Percentiles rank a stretch among this genome's conserved stretches.
These are phyloP conservation scores for Chelonoidis abingdonii DNA, from an alignment of 2,113 vertebrate genomes.

Conservation along the genomic window DNA sequence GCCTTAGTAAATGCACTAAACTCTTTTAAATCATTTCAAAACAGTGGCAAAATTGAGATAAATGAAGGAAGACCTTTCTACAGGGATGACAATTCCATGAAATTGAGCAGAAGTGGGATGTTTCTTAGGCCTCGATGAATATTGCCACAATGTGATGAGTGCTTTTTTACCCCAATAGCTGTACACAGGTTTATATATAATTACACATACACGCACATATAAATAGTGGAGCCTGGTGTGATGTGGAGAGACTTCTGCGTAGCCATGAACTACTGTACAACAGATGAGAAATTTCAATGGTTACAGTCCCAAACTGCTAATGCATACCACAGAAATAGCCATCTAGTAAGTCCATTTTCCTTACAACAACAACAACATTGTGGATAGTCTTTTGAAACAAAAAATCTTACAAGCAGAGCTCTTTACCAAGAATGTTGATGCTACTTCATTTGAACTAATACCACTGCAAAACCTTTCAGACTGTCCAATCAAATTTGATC, in stretches of 20 bases:
- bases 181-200: not conserved
- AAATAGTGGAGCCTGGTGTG: not conserved
- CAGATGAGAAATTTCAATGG: constrained; percentile 8
- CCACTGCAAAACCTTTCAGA: not conserved
- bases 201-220: too few species aligned
- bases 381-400: constrained; percentile 12
- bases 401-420: constrained; percentile 19
- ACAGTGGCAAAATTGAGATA: not conserved
- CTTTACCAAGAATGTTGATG: not conserved
- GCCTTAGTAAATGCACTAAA: not conserved
- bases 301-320: not conserved
- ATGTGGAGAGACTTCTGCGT: not conserved
- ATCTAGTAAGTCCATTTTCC: constrained; percentile 17
- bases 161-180: too few species aligned
- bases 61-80: not conserved
- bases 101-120: not conserved
- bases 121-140: not conserved
- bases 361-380: not conserved
- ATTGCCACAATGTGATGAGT: not conserved
- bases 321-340: not conserved
- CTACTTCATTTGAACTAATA: not conserved
- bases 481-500: not conserved
- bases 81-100: accelerated
- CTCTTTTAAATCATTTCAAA: constrained; percentile 1
- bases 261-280: constrained; percentile 13